Percentiles rank a stretch among this genome's conserved stretches.
Conservation (phyloP, 2,113 vertebrate species). For the Myiagra hebetior region DNA sequence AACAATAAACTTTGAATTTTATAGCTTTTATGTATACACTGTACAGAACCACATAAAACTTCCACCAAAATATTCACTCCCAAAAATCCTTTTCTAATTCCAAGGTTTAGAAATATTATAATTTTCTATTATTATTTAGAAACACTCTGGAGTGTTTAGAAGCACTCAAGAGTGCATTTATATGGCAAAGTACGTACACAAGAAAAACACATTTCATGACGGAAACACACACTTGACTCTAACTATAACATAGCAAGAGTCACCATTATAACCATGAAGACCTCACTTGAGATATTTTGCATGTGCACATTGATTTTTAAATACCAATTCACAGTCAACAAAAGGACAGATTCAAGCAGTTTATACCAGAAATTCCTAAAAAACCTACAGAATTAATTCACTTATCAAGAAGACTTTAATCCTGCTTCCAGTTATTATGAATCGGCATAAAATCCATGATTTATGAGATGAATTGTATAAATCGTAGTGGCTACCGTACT, state of each 20-base stretch:
- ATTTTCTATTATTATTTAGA: not conserved
- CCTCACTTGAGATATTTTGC: not conserved
- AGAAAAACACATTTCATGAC: not conserved
- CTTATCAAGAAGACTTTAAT: slow-evolving; percentile 24
- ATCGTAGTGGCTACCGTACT: not conserved
- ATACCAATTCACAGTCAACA: not conserved
- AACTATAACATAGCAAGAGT: not conserved
- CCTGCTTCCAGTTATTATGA: not conserved
- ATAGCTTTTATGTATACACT: not conserved
- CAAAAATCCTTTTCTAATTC: not conserved
- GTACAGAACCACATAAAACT: not conserved
- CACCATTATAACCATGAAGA: not conserved
- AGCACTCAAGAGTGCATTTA: not conserved
- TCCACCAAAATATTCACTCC: not conserved
- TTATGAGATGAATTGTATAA: slow-evolving; percentile 7
- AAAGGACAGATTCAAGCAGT: not conserved
- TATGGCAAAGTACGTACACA: not conserved
- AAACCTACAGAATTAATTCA: slow-evolving; percentile 5
- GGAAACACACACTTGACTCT: not conserved
- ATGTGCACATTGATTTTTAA: not conserved
- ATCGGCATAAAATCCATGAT: slow-evolving; percentile 29
- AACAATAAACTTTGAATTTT: not conserved
- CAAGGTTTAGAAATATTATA: not conserved
- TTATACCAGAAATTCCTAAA: not conserved
- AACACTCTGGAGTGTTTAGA: not conserved